Evolutionary conservation across 2,113 vertebrate species (phyloP).

Genomic region (Eonycteris spelaea): DNA sequence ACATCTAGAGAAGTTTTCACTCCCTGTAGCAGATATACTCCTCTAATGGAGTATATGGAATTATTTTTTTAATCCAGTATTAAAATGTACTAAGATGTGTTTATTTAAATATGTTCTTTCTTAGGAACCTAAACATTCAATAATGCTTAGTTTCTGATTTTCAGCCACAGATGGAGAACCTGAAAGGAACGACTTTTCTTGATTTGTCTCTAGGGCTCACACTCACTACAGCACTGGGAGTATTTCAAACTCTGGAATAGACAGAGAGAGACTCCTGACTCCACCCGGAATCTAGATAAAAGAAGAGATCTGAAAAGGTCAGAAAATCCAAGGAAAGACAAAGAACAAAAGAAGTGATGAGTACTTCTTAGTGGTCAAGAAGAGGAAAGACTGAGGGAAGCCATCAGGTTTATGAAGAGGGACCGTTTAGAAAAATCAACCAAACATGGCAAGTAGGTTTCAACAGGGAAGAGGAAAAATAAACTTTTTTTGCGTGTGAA

Average conservation of each 20-base stretch:
- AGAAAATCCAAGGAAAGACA: neutral
- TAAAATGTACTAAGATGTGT: neutral
- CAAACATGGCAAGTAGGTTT: neutral
- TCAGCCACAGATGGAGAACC: neutral
- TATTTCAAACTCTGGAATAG: neutral
- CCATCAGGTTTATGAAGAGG: neutral
- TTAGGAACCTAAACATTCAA: neutral
- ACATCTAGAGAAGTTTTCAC: neutral
- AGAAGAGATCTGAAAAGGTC: neutral
- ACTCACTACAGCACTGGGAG: neutral
- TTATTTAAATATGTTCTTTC: neutral
- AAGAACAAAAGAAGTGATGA: neutral
- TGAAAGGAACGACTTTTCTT: neutral
- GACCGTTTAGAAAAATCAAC: neutral
- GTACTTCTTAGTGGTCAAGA: neutral
- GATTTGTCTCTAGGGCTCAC: neutral
- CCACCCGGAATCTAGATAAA: neutral
- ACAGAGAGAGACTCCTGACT: neutral
- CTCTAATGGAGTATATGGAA: neutral
- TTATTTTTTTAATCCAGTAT: neutral
- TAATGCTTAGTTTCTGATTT: neutral
- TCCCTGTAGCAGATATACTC: neutral
- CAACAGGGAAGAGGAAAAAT: neutral
- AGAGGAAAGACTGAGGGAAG: neutral
- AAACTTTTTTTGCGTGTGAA: neutral